Percentiles rank a stretch among this genome's conserved stretches.
Evolutionary conservation across 2,113 vertebrate species (phyloP).

Genomic region (Ptyas mucosa): DNA sequence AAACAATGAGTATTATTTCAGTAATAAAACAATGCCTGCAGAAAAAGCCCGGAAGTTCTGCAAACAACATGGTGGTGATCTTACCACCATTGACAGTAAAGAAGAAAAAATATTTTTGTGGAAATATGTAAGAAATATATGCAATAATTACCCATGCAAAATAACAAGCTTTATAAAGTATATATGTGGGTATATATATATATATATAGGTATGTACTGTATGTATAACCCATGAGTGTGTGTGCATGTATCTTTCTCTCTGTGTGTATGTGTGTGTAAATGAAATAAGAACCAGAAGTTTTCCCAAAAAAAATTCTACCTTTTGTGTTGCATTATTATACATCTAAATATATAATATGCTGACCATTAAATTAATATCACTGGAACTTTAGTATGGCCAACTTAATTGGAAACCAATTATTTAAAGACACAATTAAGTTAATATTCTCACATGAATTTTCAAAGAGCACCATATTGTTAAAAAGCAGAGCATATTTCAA

Average conservation of each 20-base stretch:
- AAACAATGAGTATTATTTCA: conserved; percentile 86
- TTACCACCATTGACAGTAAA: conserved; percentile 77
- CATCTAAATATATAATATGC: neutral
- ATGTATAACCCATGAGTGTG: too few relatives aligned
- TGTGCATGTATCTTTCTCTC: too few relatives aligned
- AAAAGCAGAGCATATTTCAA: neutral
- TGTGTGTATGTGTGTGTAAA: too few relatives aligned
- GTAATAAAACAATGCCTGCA: conserved; percentile 73
- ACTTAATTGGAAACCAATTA: too few relatives aligned
- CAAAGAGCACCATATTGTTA: neutral
- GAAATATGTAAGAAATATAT: conserved; percentile 79
- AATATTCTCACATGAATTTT: neutral
- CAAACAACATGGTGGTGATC: conserved; percentile 80
- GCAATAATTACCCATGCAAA: conserved; percentile 20
- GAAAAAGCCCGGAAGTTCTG: conserved; percentile 83
- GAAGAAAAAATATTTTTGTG: conserved; percentile 86
- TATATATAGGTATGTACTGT: too few relatives aligned
- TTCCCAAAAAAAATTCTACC: too few relatives aligned
- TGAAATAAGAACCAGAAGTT: too few relatives aligned
- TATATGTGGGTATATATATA: too few relatives aligned
- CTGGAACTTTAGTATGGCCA: neutral
- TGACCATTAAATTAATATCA: neutral
- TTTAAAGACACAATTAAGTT: neutral
- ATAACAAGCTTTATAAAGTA: neutral
- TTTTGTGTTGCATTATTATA: too few relatives aligned